Conservation (phyloP, 2,888 invertebrate genomes). For the Zonitis immaculata region DNA sequence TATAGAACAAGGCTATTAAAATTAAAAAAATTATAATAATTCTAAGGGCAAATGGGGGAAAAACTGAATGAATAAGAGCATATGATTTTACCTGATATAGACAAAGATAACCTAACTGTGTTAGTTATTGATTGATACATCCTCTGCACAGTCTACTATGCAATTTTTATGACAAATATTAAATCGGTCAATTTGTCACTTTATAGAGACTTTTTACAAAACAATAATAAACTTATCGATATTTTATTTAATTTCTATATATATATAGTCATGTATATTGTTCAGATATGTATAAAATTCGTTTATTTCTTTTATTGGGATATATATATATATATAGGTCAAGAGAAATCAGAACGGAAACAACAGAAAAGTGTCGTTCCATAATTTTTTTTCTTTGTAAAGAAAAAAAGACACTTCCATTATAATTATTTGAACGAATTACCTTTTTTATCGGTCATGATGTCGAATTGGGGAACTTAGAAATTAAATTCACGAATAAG, state of each 20-base stretch:
- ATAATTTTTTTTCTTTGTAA: no score
- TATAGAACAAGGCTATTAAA: slow-evolving; percentile 49
- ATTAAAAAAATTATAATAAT: slow-evolving; percentile 16
- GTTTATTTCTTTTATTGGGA: background rate
- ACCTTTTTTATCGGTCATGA: slow-evolving; percentile 42
- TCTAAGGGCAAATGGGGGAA: slow-evolving; percentile 9
- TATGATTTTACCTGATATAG: slow-evolving; percentile 40
- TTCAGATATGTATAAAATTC: background rate
- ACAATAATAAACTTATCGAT: background rate
- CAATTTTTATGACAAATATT: slow-evolving; percentile 32
- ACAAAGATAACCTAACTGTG: slow-evolving; percentile 44
- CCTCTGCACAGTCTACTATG: slow-evolving; percentile 42
- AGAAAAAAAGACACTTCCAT: no score
- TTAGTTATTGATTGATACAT: slow-evolving; percentile 48
- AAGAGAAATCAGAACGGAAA: background rate
- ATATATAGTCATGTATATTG: background rate
- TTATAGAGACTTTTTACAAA: no score
- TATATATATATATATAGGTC: background rate
- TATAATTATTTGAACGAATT: no score
- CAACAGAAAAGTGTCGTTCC: background rate
- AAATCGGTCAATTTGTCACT: slow-evolving; percentile 5
- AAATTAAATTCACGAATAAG: background rate
- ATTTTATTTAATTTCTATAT: background rate
- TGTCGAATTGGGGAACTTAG: background rate
- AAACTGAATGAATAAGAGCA: slow-evolving; percentile 42